These are phyloP conservation scores for Drosophila pseudoananassae DNA, from an alignment of 1,140 invertebrate genomes.

Conservation along the genomic window DNA sequence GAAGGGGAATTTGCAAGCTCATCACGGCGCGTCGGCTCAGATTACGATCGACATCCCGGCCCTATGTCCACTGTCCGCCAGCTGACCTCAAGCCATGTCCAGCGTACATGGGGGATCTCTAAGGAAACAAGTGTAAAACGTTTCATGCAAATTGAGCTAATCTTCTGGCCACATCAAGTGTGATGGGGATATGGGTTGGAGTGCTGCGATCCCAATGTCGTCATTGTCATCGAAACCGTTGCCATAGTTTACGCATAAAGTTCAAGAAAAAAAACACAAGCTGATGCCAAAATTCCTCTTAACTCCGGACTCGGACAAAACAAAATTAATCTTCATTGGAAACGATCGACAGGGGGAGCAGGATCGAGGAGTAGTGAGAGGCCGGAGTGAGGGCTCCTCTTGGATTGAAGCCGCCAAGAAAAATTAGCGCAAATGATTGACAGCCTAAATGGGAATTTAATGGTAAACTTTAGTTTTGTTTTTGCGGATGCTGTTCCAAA, in stretches of 20 bases:
- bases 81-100: conserved; percentile 36
- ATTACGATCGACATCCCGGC: conserved; percentile 61
- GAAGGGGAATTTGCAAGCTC: conserved; percentile 66
- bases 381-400: conserved; percentile 24
- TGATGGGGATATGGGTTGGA: conserved; percentile 11
- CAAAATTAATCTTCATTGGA: conserved; percentile 81
- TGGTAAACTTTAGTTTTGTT: conserved; percentile 68
- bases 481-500: conserved; percentile 15
- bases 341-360: conserved; percentile 69
- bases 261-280: conserved; percentile 22
- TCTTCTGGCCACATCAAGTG: conserved; percentile 56
- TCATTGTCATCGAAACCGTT: conserved; percentile 15
- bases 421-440: conserved; percentile 83
- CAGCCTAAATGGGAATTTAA: conserved; percentile 83
- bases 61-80: conserved; percentile 12
- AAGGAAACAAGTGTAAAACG: conserved; percentile 71
- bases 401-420: conserved; percentile 56
- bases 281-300: conserved; percentile 59
- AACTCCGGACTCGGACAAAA: conserved; percentile 57
- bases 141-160: conserved; percentile 77
- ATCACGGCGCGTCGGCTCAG: conserved; percentile 53
- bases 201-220: conserved; percentile 2
- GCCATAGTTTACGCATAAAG: conserved; percentile 56
- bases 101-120: conserved; percentile 22
- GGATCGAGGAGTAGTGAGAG: background rate